Evolutionary conservation across 1,140 invertebrate genomes (phyloP), one percentile per base, ranked within the genome.

Genomic region (Nephotettix cincticeps): DNA sequence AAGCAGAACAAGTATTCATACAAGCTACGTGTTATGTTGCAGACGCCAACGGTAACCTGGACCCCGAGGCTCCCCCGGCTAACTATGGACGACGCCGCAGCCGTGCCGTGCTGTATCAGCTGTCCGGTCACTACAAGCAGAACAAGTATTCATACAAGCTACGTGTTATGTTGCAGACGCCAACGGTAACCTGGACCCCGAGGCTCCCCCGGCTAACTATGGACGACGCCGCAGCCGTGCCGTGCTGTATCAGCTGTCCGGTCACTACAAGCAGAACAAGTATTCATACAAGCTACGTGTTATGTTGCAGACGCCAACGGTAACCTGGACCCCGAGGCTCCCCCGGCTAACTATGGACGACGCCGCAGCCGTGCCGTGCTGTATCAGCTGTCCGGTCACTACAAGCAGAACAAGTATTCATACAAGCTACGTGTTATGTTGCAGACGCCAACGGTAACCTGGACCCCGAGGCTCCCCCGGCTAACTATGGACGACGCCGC

Each of bases 331-430:
- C 89, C 92, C 28, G 93, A 95, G 84, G 90, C 91, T 74, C 93
- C 92, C 67, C 90, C 92, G 71, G 90, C 91, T 78, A 94, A 94
- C 83, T 96, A 96, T 82, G 93, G 93, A 69, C 85, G 96, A 75
- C 86, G 96, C 77, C 88, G 95, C 77, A 96, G 94, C 80, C 87
- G 96, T 77, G 96, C 96, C 36, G 95, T 99, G 58, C 89, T 99
- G 61, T 98, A 98, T 84, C 95, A 98, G 84, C 87, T 98, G 72
- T 97, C 94, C 70, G 96, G 96, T 64, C 95, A 97, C 83, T 96
- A 96, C 83, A 94, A 95, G 81, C 93, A 93, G 77, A 93, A 95
- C 79, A 94, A 92, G 82, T 84, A 93, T 90, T 36, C 32, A 36
- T 36, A 4, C 32, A 36, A 6, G 14, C 14, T 14, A 27, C 56